Evolutionary conservation across 2,797 vertebrate species (phyloP), one percentile per base, ranked within the genome.

Genomic region (Cynopterus sphinx): DNA sequence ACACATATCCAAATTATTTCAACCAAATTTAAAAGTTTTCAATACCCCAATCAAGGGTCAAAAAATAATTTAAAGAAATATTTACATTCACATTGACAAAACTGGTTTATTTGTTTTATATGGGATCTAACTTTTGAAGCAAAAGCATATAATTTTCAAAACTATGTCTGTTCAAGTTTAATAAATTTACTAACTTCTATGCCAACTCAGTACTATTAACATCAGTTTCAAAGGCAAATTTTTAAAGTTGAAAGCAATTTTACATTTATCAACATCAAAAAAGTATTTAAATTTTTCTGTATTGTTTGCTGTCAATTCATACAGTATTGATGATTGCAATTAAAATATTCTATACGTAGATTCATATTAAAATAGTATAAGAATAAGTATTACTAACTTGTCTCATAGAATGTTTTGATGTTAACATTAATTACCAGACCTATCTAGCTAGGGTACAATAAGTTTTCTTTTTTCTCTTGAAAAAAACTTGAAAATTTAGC

Each of bases 111-210:
- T 19, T 74, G 7, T 10, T 67, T 87, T 79, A 75, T 55, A 78
- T 9, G 63, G 79, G 7, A 33, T 63, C 43, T 84, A 74, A 68
- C 28, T 49, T 87, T 90, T 79, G 33, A 67, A 73, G n/a, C 43
- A 78, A 91, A 73, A 68, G 6, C 12, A 87, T 19, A 59, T 75
- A 19, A 70, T 65, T 84, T 94, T 90, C 16, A 87, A 92, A 94
- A 77, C 17, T 4, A 2, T 9, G 4, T 28, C 26, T 78, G 26
- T 55, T 81, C 13, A 68, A 79, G 17, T 70, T 65, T 51, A 92
- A 65, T 53, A 85, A n/a, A 88, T n/a, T 65, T 49, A 57, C n/a
- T 78, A 65, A 46, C 5, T 70, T 81, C 67, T 57, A 24, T 63
- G 53, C 28, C 24, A 82, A 24, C 46, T 86, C 19, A 55, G 12